Conservation (phyloP, 1,140 invertebrate genomes). For the Coptotermes formosanus region DNA sequence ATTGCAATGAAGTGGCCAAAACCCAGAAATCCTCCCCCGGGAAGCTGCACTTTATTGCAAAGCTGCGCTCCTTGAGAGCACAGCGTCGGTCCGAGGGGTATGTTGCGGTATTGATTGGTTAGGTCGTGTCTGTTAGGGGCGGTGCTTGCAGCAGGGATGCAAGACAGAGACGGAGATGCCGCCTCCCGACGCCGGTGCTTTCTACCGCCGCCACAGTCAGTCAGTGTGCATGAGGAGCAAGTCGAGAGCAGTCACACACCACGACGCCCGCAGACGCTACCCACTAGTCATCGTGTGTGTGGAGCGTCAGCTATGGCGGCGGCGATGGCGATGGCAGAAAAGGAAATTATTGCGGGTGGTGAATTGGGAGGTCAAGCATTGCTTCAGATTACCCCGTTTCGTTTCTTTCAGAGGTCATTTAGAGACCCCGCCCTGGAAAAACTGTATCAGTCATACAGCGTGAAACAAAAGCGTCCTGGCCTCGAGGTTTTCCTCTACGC, state of each 20-base stretch:
- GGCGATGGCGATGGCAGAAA: neutral
- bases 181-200: neutral
- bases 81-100: constrained; percentile 13
- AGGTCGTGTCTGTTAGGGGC: neutral
- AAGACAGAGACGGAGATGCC: neutral
- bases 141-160: neutral
- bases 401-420: constrained; percentile 40
- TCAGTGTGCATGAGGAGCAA: constrained; percentile 21
- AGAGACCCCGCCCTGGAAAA: constrained; percentile 63
- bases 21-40: neutral
- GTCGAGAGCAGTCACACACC: constrained; percentile 16
- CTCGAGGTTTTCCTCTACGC: constrained; percentile 71
- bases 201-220: neutral
- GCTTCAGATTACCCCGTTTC: neutral
- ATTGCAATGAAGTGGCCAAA: neutral
- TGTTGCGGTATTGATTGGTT: constrained; percentile 24
- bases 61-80: neutral
- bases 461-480: constrained; percentile 72
- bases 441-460: constrained; percentile 72
- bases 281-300: neutral
- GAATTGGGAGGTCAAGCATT: neutral
- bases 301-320: neutral
- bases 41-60: constrained; percentile 4
- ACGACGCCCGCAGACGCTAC: neutral
- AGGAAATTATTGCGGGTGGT: neutral